phyloP scores from a whole-genome alignment of 2,888 invertebrate species.

The Campaea margaritaria region DNA sequence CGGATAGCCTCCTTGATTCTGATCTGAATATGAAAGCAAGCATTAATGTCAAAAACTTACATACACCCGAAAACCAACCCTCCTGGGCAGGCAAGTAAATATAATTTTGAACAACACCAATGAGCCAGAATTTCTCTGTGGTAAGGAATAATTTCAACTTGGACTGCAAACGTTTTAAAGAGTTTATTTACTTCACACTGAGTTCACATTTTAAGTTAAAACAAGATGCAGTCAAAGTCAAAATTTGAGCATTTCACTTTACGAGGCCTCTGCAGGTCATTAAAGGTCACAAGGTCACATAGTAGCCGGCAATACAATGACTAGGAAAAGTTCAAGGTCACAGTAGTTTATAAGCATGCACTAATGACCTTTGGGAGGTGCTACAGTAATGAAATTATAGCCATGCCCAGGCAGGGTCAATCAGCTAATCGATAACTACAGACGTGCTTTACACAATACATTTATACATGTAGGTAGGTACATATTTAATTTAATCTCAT shows the following conservation, averaged over 20 bases:
- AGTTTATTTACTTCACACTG: too few relatives aligned
- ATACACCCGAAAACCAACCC: background rate
- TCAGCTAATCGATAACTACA: background rate
- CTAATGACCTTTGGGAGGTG: constrained; percentile 8
- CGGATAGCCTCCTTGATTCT: constrained; percentile 62
- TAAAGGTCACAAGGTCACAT: background rate
- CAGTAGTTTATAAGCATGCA: constrained; percentile 3
- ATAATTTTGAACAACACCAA: too few relatives aligned
- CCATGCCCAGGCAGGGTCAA: background rate
- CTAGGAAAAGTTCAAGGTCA: constrained; percentile 5
- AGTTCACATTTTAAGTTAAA: too few relatives aligned
- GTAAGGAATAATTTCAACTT: too few relatives aligned
- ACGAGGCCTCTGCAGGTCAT: too few relatives aligned
- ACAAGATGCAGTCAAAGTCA: too few relatives aligned
- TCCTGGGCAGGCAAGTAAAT: too few relatives aligned
- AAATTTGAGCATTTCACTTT: too few relatives aligned
- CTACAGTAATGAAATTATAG: background rate
- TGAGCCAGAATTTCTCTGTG: too few relatives aligned
- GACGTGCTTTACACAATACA: background rate
- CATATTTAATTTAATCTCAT: too few relatives aligned
- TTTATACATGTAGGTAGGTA: too few relatives aligned
- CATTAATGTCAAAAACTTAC: background rate
- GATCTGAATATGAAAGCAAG: constrained; percentile 53
- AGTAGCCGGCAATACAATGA: background rate
- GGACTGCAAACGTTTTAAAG: too few relatives aligned